Base-by-base conservation (phyloP, 2,113 vertebrate species). In the Calonectris borealis region DNA sequence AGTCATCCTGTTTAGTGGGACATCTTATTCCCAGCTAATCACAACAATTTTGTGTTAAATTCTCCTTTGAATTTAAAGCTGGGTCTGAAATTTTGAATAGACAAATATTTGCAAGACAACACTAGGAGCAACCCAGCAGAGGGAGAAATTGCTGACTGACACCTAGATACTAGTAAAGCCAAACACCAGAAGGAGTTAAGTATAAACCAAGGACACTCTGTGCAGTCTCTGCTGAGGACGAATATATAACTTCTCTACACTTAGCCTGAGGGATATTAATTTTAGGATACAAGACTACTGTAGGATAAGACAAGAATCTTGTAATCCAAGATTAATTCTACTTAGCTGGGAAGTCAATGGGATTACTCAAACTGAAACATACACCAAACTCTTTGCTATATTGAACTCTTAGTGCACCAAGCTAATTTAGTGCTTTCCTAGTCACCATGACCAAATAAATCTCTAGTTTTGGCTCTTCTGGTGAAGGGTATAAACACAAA, bases 261-360 rank as follows among this genome's bases (percentile, higher is more conserved):
- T 69, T 84, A 61, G 66, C 91, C 94, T 62, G 66, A 93, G 75
- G 86, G 86, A 65, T 87, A 91, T 93, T 92, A 62, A 95, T 95
- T 96, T 97, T 80, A 97, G 62, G 92, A 95, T 87, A 95, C 61
- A 72, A 91, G 91, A 77, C 61, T 77, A 73, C 70, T 38, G 72
- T 62, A 72, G 93, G 81, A 46, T 80, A 87, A 94, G 83, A 95
- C 93, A 95, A 95, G 89, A 94, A 76, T 89, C 96, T 85, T 85
- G 66, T 73, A 97, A 82, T 69, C 73, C 60, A 95, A 95, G 97
- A 94, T 95, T 94, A 94, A 96, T 93, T 96, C 94, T 84, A 68
- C 72, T 95, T 86, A 96, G 72, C 86, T 76, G 70, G 42, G 62
- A 95, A 96, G 76, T 96, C 96, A 96, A 86, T 60, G 80, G 87